phyloP scores from a whole-genome alignment of 1,140 invertebrate species.

The Pachypsylla venusta region DNA sequence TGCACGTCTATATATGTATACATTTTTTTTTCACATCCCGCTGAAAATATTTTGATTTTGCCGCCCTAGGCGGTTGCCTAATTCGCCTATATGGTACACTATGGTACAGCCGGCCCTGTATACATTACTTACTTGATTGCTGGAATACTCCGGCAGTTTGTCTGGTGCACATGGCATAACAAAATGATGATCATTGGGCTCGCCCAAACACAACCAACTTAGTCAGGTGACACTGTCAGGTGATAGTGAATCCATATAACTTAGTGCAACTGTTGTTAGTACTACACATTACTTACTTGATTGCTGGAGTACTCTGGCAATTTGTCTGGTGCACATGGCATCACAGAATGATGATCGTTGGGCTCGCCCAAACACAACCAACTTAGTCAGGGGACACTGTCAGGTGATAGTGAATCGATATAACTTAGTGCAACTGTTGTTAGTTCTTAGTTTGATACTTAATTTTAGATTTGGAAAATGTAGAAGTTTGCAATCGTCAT shows the following conservation, averaged over 20 bases:
- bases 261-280: not conserved
- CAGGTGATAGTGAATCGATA: no score
- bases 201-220: conserved; percentile 79
- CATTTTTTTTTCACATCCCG: no score
- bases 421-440: no score
- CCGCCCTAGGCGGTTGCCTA: no score
- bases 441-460: conserved; percentile 54
- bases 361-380: conserved; percentile 88
- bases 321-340: conserved; percentile 91
- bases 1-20: no score
- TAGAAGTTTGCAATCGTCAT: conserved; percentile 87
- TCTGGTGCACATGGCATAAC: conserved; percentile 93
- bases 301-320: conserved; percentile 94
- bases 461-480: conserved; percentile 80
- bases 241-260: not conserved
- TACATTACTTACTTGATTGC: conserved; percentile 53
- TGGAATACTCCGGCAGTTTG: conserved; percentile 92
- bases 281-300: conserved; percentile 40
- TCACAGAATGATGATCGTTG: conserved; percentile 90
- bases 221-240: no score
- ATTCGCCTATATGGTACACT: no score
- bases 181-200: conserved; percentile 91
- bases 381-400: no score
- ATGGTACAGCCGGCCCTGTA: no score
- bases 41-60: no score